Percentiles rank a stretch among this genome's conserved stretches.
Evolutionary conservation across 2,797 vertebrate species (phyloP).

Genomic region (Halcyon smyrnensis): DNA sequence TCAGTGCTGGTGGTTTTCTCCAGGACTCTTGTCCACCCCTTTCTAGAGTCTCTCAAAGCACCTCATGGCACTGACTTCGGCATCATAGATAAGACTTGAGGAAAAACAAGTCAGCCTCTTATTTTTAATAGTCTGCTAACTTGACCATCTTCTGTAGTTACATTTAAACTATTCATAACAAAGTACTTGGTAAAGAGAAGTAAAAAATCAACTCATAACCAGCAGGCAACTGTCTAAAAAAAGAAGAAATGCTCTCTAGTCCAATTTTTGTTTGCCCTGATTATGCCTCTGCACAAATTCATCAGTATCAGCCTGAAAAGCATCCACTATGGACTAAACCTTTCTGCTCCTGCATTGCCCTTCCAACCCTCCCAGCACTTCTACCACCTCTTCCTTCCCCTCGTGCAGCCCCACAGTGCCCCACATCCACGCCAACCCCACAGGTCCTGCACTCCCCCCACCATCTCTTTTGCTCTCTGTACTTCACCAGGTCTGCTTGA

Average conservation of each 20-base stretch:
- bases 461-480: not conserved
- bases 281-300: accelerated
- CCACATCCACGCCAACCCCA: accelerated
- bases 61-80: not conserved
- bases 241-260: not conserved
- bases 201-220: not conserved
- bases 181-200: not conserved
- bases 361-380: not conserved
- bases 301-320: not conserved
- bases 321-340: not conserved
- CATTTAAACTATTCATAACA: not conserved
- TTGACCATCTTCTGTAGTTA: not conserved
- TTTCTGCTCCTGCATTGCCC: not conserved
- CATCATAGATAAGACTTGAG: not conserved
- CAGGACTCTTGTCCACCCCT: not conserved
- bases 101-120: not conserved
- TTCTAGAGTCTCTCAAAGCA: not conserved
- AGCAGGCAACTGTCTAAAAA: not conserved
- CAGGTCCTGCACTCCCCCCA: accelerated
- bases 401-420: accelerated
- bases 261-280: not conserved
- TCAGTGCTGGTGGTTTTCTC: not conserved
- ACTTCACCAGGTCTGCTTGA: accelerated
- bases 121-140: not conserved
- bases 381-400: not conserved